Base-by-base conservation (phyloP, 2,113 vertebrate genomes). In the Climacteris rufus region DNA sequence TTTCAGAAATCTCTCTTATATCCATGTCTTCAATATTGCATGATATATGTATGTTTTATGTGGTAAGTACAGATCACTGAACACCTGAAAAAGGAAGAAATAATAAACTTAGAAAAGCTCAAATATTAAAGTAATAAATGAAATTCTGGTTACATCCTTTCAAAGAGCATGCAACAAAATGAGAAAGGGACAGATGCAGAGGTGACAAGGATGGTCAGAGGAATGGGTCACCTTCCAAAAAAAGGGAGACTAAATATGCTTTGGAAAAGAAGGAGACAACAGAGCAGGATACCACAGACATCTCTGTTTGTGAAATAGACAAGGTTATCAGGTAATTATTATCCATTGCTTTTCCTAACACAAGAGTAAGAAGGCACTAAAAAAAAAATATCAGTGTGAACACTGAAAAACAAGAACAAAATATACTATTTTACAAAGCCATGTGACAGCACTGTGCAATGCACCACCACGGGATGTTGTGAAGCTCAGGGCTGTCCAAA, bases 381-480 rank as follows among this genome's bases (percentile, higher is more conserved):
- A 87, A 64, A 27, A 27, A 83, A 77, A 76, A 54, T 15, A 65
- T 35, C 20, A 47, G 27, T n/a, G 28, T 92, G 49, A 50, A 92
- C 61, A 30, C 1, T 54, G 30, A 65, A 81, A 59, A 92, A 74
- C 6, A 60, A 71, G 28, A 79, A 40, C 37, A 87, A 87, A 56
- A 68, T 45, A 25, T 64, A 45, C 17, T 60, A 5, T 85, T 80
- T 71, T 72, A 56, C 40, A 79, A 85, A 88, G 31, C 40, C 50
- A 66, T 0, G 0, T 78, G 75, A 88, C 45, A 83, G 57, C 35
- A 52, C 22, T n/a, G 22, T 72, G 42, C 0, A 0, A 49, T 0
- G 1, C n/a, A 33, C 25, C 39, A 40, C 24, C 24, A 28, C 15
- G 12, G 57, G 15, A 61, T 33, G 28, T 30, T 42, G 39, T 59